A percentile compares a stretch with the other conserved stretches of the same genome.
Conservation (phyloP, 1,140 invertebrate species). For the Bombus confusus region DNA sequence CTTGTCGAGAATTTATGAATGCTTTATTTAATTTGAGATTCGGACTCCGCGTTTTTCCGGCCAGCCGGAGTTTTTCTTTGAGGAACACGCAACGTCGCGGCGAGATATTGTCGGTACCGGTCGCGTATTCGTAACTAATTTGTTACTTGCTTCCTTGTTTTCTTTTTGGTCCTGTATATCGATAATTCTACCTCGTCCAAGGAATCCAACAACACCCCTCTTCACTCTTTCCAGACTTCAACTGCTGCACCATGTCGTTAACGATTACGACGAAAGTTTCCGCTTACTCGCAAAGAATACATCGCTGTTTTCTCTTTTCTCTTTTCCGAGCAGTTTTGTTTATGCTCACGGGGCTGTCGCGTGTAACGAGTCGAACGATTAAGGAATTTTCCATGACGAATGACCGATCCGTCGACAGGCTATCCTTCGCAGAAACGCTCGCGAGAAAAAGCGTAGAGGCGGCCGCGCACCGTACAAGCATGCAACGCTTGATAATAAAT, state of each 20-base stretch:
- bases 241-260: neutral
- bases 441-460: conserved; percentile 33
- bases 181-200: neutral
- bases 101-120: conserved; percentile 26
- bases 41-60: conserved; percentile 14
- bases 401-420: conserved; percentile 18
- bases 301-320: no score
- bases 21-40: conserved; percentile 69
- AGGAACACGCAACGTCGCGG: neutral
- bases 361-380: conserved; percentile 57
- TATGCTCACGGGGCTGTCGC: neutral
- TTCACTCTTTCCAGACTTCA: neutral
- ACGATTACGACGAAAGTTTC: conserved; percentile 14
- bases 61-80: neutral
- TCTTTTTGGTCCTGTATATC: neutral
- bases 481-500: conserved; percentile 54
- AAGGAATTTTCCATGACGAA: conserved; percentile 55
- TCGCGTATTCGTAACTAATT: conserved; percentile 35
- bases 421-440: conserved; percentile 30
- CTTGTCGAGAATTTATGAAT: conserved; percentile 65
- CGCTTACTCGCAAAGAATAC: neutral
- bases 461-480: neutral
- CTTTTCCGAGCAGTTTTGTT: neutral
- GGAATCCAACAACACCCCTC: accelerated
- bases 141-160: neutral